phyloP scores from a whole-genome alignment of 2,113 vertebrate genomes.

The Sinocyclocheilus anshuiensis region DNA sequence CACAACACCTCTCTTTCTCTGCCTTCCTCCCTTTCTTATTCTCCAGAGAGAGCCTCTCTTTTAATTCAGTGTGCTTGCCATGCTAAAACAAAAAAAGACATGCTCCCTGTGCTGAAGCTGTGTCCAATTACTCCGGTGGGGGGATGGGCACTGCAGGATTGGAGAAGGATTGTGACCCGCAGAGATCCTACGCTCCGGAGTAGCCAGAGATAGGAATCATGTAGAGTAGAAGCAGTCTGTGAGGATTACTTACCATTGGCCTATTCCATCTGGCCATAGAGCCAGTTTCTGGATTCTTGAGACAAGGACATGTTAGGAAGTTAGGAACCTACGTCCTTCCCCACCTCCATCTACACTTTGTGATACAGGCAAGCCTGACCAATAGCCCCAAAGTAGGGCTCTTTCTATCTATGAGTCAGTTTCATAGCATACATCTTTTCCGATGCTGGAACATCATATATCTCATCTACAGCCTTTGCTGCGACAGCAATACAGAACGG shows the following conservation, averaged over 20 bases:
- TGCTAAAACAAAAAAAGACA: conserved; percentile 60
- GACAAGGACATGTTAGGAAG: not conserved
- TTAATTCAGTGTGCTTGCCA: conserved; percentile 64
- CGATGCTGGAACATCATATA: conserved; percentile 4
- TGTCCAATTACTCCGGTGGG: conserved; percentile 63
- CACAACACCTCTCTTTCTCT: conserved; percentile 11
- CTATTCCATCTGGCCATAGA: conserved; percentile 2
- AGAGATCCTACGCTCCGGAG: conserved; percentile 31
- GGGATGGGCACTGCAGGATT: conserved; percentile 9
- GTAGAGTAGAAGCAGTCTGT: not conserved
- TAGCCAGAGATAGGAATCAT: conserved; percentile 50
- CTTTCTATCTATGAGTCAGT: conserved; percentile 5
- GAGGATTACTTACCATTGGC: conserved; percentile 3
- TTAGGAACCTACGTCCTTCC: not conserved
- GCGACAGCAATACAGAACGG: conserved; percentile 60
- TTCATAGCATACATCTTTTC: not conserved
- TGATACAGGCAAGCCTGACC: not conserved
- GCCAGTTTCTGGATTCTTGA: not conserved
- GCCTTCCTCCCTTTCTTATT: conserved; percentile 8
- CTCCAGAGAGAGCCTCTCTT: conserved; percentile 55
- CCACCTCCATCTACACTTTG: not conserved
- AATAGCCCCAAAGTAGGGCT: not conserved
- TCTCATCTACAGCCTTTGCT: conserved; percentile 63
- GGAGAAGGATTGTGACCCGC: conserved; percentile 35
- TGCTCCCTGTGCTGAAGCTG: conserved; percentile 56